Conservation (phyloP, 2,113 vertebrate genomes). For the Cervus canadensis region DNA sequence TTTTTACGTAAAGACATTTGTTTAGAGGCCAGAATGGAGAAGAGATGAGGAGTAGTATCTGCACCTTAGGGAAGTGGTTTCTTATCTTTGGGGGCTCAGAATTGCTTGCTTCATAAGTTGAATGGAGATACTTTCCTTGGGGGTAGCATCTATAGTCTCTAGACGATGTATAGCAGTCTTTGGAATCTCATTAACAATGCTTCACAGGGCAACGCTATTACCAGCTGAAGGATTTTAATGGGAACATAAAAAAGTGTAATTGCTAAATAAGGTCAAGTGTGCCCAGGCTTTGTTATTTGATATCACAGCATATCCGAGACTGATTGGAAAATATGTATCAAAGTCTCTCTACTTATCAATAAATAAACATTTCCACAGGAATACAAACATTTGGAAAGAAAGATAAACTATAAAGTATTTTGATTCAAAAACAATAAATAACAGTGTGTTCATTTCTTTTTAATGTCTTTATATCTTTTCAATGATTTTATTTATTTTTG, state of each 20-base stretch:
- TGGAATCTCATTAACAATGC: slow-evolving; percentile 72
- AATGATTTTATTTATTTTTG: background rate
- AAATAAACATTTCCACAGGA: background rate
- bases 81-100: background rate
- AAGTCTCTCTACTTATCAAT: background rate
- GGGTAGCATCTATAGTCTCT: background rate
- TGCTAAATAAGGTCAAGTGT: slow-evolving; percentile 55
- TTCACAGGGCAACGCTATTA: slow-evolving; percentile 60
- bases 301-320: slow-evolving; percentile 6
- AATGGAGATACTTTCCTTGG: background rate
- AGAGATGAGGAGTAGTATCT: background rate
- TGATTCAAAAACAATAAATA: background rate
- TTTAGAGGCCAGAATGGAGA: background rate
- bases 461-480: background rate
- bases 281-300: background rate
- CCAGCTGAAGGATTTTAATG: slow-evolving; percentile 69
- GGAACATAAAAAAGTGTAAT: slow-evolving; percentile 60
- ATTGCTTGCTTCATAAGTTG: background rate
- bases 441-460: background rate
- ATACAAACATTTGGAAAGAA: background rate
- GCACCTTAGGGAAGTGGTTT: background rate
- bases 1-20: background rate
- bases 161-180: slow-evolving; percentile 62
- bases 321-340: background rate
- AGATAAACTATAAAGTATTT: background rate